phyloP scores from a whole-genome alignment of 2,888 invertebrate species.

The Drosophila borborema region DNA sequence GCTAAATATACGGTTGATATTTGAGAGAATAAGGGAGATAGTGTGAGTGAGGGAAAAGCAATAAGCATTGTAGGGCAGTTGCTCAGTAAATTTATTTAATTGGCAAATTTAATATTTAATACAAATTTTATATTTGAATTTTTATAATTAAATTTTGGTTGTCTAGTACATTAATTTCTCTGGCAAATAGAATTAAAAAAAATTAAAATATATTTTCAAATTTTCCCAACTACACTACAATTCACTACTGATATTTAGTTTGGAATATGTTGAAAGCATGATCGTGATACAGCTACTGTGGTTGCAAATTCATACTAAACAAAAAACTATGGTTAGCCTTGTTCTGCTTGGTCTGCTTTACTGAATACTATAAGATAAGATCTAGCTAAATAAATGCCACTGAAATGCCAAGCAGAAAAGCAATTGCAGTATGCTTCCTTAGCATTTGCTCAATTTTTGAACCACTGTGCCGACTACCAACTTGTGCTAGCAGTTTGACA shows the following conservation, averaged over 20 bases:
- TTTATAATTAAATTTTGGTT: too few species aligned
- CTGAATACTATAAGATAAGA: neutral
- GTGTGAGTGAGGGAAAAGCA: too few species aligned
- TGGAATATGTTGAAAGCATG: neutral
- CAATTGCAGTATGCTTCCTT: neutral
- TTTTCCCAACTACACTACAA: too few species aligned
- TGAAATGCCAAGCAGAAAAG: neutral
- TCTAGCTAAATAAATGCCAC: neutral
- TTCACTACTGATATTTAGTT: neutral
- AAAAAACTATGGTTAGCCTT: neutral
- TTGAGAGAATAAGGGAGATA: too few species aligned
- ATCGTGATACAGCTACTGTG: neutral
- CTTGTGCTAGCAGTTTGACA: constrained; percentile 56
- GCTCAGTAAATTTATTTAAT: too few species aligned
- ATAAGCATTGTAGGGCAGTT: too few species aligned
- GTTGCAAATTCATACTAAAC: neutral
- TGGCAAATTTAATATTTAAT: too few species aligned
- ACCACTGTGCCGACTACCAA: constrained; percentile 46
- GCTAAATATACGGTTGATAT: neutral
- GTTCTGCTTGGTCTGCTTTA: neutral
- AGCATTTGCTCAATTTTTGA: neutral
- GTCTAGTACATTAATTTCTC: too few species aligned
- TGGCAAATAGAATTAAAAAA: too few species aligned
- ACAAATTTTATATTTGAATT: too few species aligned
- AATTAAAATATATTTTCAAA: too few species aligned